These are phyloP conservation scores for Scyliorhinus canicula DNA, from an alignment of 2,797 vertebrate species.

Conservation along the genomic window DNA sequence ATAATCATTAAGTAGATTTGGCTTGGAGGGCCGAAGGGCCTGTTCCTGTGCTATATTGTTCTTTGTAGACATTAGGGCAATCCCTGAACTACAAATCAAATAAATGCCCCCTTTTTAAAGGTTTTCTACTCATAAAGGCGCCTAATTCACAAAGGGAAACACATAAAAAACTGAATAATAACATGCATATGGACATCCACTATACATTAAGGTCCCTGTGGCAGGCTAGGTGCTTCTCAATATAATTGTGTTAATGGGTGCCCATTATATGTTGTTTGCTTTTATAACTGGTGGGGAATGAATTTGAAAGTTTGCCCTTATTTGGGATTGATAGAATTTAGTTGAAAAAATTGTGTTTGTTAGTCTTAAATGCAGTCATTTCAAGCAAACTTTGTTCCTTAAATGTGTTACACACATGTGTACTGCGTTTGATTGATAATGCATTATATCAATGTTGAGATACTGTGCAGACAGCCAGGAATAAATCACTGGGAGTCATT, in stretches of 20 bases:
- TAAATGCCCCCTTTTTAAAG: background rate
- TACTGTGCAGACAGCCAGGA: background rate
- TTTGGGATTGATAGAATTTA: background rate
- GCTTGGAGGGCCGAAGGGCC: too few species aligned
- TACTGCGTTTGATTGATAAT: conserved; percentile 16
- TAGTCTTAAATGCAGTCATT: background rate
- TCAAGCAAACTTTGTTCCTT: background rate
- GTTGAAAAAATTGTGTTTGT: background rate
- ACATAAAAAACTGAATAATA: background rate
- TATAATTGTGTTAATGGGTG: background rate
- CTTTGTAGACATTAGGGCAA: background rate
- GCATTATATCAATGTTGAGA: background rate
- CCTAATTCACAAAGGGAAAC: background rate
- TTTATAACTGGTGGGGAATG: background rate
- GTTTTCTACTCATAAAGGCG: background rate
- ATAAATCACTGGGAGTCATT: background rate
- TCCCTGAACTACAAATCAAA: background rate
- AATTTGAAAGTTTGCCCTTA: background rate
- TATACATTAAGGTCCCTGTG: background rate
- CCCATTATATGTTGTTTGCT: background rate
- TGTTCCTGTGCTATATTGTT: too few species aligned
- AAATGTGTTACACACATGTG: background rate
- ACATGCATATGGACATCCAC: background rate
- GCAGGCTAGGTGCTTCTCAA: background rate
- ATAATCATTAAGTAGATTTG: background rate